These are phyloP conservation scores for Bicyclus anynana DNA, from an alignment of 1,140 invertebrate species.

Conservation along the genomic window DNA sequence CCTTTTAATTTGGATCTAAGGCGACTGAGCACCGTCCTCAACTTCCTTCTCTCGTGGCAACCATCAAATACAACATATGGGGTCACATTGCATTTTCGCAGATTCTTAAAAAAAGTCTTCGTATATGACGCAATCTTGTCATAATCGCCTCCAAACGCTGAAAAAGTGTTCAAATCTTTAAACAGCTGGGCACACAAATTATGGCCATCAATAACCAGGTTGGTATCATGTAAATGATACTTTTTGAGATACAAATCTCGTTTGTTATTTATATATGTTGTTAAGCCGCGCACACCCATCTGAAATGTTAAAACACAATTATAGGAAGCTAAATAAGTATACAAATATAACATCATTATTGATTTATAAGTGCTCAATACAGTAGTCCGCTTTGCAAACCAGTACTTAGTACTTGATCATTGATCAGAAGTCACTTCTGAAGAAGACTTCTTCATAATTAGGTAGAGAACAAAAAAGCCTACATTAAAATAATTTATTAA, in stretches of 20 bases:
- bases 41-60: slow-evolving; percentile 85
- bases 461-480: no score
- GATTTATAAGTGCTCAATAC: no score
- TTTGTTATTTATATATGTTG: slow-evolving; percentile 85
- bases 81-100: slow-evolving; percentile 85
- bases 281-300: slow-evolving; percentile 91
- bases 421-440: no score
- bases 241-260: slow-evolving; percentile 81
- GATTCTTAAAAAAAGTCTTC: slow-evolving; percentile 83
- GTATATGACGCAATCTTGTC: slow-evolving; percentile 83
- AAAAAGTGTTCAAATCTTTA: slow-evolving; percentile 79
- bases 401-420: no score
- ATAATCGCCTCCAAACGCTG: slow-evolving; percentile 92
- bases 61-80: slow-evolving; percentile 91
- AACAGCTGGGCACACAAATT: slow-evolving; percentile 87
- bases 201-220: slow-evolving; percentile 90
- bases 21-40: slow-evolving; percentile 82
- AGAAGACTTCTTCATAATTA: no score
- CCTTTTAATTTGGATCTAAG: slow-evolving; percentile 80
- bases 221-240: slow-evolving; percentile 82
- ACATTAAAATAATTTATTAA: no score
- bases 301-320: not conserved
- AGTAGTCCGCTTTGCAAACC: no score
- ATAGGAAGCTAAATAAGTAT: no score
- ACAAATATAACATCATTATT: no score